Percentiles rank a stretch among this genome's conserved stretches.
phyloP scores from a whole-genome alignment of 2,113 vertebrate species.

The Silurus glanis region DNA sequence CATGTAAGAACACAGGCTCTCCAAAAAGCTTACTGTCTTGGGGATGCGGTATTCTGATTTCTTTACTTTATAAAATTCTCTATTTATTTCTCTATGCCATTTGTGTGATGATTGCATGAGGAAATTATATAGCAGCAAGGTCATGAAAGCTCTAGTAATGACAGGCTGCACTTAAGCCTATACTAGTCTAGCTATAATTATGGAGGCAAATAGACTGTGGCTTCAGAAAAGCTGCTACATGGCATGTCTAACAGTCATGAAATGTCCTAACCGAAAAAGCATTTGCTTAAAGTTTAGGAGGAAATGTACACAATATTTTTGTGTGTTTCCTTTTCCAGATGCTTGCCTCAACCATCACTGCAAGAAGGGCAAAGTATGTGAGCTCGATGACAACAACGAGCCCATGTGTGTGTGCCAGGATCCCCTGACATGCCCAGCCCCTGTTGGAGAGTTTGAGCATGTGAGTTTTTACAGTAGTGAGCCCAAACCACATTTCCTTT shows the following conservation, averaged over 20 bases:
- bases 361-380: slow-evolving; percentile 97
- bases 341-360: slow-evolving; percentile 94
- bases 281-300: neutral
- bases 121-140: slow-evolving; percentile 32
- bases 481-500: neutral
- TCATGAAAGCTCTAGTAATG: slow-evolving; percentile 57
- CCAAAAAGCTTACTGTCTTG: neutral
- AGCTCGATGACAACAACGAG: slow-evolving; percentile 89
- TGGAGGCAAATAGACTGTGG: slow-evolving; percentile 46
- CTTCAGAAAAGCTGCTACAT: slow-evolving; percentile 36
- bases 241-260: slow-evolving; percentile 3
- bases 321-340: slow-evolving; percentile 67
- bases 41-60: neutral
- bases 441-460: slow-evolving; percentile 87
- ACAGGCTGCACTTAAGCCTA: slow-evolving; percentile 54
- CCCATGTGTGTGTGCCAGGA: slow-evolving; percentile 99
- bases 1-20: neutral
- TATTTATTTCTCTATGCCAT: neutral
- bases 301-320: neutral
- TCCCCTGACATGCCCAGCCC: slow-evolving; percentile 84
- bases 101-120: slow-evolving; percentile 16
- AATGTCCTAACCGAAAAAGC: slow-evolving; percentile 11
- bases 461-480: slow-evolving; percentile 68
- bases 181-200: slow-evolving; percentile 65
- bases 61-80: neutral